Conservation (phyloP, 2,888 invertebrate genomes). For the Heliconius ethilla region DNA sequence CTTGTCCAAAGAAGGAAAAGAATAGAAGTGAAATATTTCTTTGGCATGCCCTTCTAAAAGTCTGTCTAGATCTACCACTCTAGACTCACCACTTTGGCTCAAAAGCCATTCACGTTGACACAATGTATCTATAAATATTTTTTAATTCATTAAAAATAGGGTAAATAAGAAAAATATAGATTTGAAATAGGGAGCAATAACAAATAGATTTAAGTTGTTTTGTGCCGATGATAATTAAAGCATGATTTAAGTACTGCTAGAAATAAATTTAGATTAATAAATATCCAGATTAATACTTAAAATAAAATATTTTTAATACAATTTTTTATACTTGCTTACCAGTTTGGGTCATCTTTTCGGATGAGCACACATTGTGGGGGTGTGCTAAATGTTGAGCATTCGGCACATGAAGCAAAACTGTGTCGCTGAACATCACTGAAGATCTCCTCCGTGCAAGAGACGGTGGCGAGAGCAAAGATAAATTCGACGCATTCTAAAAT, state of each 20-base stretch:
- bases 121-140: constrained; percentile 80
- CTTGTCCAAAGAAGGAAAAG: constrained; percentile 51
- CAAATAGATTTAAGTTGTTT: background rate
- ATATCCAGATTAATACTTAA: background rate
- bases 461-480: constrained; percentile 88
- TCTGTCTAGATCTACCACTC: constrained; percentile 74
- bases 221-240: constrained; percentile 15
- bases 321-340: constrained; percentile 64
- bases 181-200: constrained; percentile 20
- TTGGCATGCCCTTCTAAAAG: constrained; percentile 73
- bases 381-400: constrained; percentile 64
- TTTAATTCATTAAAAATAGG: constrained; percentile 31
- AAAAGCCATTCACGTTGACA: constrained; percentile 80
- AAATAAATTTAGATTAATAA: background rate
- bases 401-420: constrained; percentile 86
- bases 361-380: constrained; percentile 86
- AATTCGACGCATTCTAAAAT: constrained; percentile 83
- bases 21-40: constrained; percentile 56
- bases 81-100: constrained; percentile 81
- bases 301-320: background rate
- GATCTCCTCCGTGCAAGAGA: constrained; percentile 88
- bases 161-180: constrained; percentile 9
- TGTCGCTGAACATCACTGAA: constrained; percentile 94
- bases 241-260: background rate
- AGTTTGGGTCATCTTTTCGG: constrained; percentile 95